phyloP scores from a whole-genome alignment of 2,113 vertebrate genomes.

The Butorides virescens region DNA sequence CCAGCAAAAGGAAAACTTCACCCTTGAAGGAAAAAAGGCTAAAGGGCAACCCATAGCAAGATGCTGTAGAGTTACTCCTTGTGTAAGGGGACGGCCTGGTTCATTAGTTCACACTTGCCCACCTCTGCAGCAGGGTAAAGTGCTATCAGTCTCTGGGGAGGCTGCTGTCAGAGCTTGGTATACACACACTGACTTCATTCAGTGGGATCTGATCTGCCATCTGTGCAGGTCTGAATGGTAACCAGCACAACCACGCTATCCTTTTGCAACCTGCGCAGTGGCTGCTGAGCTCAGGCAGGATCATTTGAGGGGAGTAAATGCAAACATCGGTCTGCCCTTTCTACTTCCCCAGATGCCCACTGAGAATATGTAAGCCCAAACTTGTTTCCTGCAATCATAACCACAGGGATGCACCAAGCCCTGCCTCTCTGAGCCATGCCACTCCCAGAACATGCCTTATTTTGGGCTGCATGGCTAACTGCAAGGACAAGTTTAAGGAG shows the following conservation, averaged over 20 bases:
- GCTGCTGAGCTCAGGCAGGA: neutral
- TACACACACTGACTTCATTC: neutral
- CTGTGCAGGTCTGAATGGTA: neutral
- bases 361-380: neutral
- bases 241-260: accelerated
- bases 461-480: neutral
- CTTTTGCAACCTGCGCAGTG: accelerated
- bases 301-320: neutral
- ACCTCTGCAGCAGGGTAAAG: neutral
- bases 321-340: neutral
- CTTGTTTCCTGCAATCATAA: neutral
- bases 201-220: neutral
- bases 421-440: neutral
- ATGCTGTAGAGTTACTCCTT: accelerated
- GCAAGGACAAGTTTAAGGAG: neutral
- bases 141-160: neutral
- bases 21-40: neutral
- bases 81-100: neutral
- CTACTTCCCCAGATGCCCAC: neutral
- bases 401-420: neutral
- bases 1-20: neutral
- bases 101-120: neutral
- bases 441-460: neutral
- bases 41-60: neutral
- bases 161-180: neutral